Evolutionary conservation across 2,888 invertebrate species (phyloP), one percentile per base, ranked within the genome.

Genomic region (Halocaridina rubra): DNA sequence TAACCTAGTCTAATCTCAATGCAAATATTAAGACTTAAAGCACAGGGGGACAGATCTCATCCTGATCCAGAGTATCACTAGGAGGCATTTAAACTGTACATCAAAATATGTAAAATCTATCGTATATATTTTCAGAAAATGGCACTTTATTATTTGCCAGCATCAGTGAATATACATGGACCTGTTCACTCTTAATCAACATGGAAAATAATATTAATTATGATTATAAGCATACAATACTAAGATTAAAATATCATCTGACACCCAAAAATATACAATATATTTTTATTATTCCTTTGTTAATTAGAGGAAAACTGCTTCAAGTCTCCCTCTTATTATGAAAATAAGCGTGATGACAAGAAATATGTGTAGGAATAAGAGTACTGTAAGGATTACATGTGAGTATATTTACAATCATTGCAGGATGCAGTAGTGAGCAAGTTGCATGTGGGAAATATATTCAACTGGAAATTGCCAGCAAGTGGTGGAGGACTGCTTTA

Each of bases 141-240:
- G 77, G 77, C 77, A 77, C 77, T 77, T 53, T 59, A 77, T 61
- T 59, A 64, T 59, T 32, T 64, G 61, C 77, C 57, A 32, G 61
- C 33, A 39, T 33, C 24, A 33, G 71, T 10, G 53, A 32, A n/a
- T 33, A 46, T 74, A 61, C 32, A 61, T 32, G 19, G 59, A 24
- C 59, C 59, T 33, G 39, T 27, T 24, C 33, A 61, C 32, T 33
- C 24, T 77, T 8, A 39, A 16, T 27, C 24, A 53, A 53, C 53
- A 53, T 53, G 19, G 19, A 53, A 53, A n/a, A n/a, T n/a, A n/a
- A n/a, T n/a, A n/a, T n/a, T n/a, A n/a, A n/a, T n/a, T n/a, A n/a
- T n/a, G n/a, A n/a, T n/a, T n/a, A 53, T 53, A 53, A 53, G 53
- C 19, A 53, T 53, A 19, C 53, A n/a, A 53, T 53, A 53, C n/a